These are phyloP conservation scores for Coecobrya sp. DNA, from an alignment of 2,888 invertebrate species.

Conservation along the genomic window DNA sequence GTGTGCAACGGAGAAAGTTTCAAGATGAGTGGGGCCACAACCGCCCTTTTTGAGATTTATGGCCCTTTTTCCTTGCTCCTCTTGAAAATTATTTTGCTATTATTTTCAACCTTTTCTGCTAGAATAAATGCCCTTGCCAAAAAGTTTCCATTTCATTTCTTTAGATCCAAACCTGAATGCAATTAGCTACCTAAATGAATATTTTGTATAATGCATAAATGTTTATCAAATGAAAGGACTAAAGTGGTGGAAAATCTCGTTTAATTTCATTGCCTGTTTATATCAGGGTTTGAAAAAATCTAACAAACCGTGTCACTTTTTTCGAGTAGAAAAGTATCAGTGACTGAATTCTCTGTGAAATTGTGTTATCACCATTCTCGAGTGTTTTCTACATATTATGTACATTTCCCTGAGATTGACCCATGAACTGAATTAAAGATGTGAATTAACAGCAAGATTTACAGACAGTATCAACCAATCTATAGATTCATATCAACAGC, in stretches of 20 bases:
- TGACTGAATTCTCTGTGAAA: too few species aligned
- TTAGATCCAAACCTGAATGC: not conserved
- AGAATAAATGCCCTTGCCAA: not conserved
- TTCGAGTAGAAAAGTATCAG: too few species aligned
- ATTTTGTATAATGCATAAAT: conserved; percentile 10
- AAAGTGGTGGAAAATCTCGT: not conserved
- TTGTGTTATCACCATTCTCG: not conserved
- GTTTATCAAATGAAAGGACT: not conserved
- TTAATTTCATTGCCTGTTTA: too few species aligned
- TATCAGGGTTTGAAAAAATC: too few species aligned
- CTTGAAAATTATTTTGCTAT: not conserved
- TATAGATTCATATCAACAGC: not conserved
- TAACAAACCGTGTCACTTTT: too few species aligned
- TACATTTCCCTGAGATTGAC: conserved; percentile 47
- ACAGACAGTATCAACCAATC: too few species aligned
- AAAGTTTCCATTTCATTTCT: not conserved
- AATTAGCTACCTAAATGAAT: conserved; percentile 7
- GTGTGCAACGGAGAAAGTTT: conserved; percentile 12
- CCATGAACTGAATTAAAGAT: conserved; percentile 47
- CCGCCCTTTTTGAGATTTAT: conserved; percentile 22
- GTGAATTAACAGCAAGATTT: conserved; percentile 6
- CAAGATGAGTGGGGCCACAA: not conserved
- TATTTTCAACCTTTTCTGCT: not conserved
- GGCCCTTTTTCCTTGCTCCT: not conserved
- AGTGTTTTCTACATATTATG: conserved; percentile 13